Conservation (phyloP, 1,140 invertebrate species). For the Lasioglossum albipes region DNA sequence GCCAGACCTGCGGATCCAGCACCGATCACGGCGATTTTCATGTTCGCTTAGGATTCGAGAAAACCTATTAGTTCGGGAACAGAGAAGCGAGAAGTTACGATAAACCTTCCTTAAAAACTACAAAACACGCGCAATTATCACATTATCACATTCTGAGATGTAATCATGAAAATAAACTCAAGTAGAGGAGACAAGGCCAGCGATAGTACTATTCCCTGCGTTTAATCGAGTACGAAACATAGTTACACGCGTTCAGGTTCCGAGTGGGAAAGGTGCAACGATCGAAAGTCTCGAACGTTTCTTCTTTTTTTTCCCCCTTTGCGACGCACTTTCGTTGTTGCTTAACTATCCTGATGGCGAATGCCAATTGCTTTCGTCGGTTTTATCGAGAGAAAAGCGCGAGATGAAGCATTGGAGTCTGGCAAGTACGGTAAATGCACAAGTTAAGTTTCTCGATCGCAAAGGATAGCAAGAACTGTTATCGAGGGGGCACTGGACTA, state of each 20-base stretch:
- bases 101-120: no score
- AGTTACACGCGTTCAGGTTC: not conserved
- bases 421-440: no score
- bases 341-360: not conserved
- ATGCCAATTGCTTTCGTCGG: not conserved
- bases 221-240: not conserved
- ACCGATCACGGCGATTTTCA: constrained; percentile 84
- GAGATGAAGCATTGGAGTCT: no score
- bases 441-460: no score
- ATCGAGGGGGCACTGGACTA: no score
- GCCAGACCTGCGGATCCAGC: constrained; percentile 85
- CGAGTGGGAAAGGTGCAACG: constrained; percentile 29
- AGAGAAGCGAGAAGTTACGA: no score
- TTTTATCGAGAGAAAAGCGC: no score
- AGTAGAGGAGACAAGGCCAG: not conserved
- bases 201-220: not conserved
- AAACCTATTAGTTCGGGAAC: not conserved
- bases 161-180: no score
- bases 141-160: no score
- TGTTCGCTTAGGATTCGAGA: constrained; percentile 47
- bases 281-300: constrained; percentile 33
- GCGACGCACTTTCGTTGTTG: constrained; percentile 28
- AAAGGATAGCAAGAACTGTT: no score
- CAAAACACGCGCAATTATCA: no score
- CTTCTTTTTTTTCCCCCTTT: not conserved